Conservation (phyloP, 1,140 invertebrate species). For the Agrilus planipennis region DNA sequence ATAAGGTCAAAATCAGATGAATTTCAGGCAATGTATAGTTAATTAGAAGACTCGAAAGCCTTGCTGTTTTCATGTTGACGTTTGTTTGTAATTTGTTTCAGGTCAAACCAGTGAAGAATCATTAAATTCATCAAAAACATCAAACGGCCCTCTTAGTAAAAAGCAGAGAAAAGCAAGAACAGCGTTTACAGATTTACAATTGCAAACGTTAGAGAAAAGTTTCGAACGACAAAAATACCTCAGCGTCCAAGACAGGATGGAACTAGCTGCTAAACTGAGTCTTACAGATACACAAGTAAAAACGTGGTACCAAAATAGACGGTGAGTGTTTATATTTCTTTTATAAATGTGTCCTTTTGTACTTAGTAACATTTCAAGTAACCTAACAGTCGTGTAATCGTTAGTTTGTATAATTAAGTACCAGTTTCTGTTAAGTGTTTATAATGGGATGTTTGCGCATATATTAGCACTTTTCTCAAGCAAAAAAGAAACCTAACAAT, state of each 20-base stretch:
- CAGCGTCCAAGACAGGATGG: conserved; percentile 96
- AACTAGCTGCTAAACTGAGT: conserved; percentile 89
- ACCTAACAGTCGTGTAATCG: too few relatives aligned
- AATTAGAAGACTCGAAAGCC: not conserved
- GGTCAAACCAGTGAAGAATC: conserved; percentile 34
- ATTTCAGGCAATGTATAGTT: not conserved
- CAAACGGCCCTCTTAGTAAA: conserved; percentile 56
- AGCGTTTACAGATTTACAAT: conserved; percentile 96
- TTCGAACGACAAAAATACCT: conserved; percentile 98
- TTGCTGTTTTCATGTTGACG: not conserved
- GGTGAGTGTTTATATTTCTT: conserved; percentile 56
- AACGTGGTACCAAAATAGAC: conserved; percentile 98
- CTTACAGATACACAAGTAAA: conserved; percentile 98
- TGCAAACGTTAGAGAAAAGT: conserved; percentile 92
- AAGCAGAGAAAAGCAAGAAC: conserved; percentile 96
- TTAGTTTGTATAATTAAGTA: too few relatives aligned
- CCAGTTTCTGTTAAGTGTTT: too few relatives aligned
- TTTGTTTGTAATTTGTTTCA: conserved; percentile 18
- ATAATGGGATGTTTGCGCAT: too few relatives aligned
- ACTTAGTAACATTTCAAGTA: too few relatives aligned
- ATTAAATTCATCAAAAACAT: conserved; percentile 30
- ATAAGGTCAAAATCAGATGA: not conserved
- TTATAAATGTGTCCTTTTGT: too few relatives aligned
- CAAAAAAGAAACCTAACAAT: too few relatives aligned
- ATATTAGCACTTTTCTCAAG: too few relatives aligned